phyloP scores from a whole-genome alignment of 2,113 vertebrate genomes.

The Cichladusa arquata region DNA sequence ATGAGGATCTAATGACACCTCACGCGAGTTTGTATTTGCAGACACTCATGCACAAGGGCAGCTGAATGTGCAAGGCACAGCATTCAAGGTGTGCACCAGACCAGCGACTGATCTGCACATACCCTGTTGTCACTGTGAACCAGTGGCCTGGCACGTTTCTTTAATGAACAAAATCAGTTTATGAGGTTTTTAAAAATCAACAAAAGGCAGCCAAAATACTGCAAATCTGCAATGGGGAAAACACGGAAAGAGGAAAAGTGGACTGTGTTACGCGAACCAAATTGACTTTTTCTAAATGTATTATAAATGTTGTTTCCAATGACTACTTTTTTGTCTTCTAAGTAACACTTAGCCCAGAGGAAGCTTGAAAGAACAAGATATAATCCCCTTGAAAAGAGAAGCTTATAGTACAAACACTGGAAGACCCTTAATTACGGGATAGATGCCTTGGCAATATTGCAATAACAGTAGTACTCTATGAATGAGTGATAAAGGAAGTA shows the following conservation, averaged over 20 bases:
- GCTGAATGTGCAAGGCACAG: constrained; percentile 9
- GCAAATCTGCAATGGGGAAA: neutral
- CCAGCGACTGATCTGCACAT: neutral
- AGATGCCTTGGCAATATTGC: neutral
- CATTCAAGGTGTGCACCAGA: neutral
- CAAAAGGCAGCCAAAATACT: constrained; percentile 8
- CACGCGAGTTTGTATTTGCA: neutral
- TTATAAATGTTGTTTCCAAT: neutral
- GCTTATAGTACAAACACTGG: constrained; percentile 53
- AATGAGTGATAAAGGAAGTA: constrained; percentile 27
- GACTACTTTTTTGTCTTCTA: neutral
- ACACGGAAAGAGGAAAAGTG: neutral
- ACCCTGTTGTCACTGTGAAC: constrained; percentile 8
- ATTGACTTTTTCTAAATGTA: neutral
- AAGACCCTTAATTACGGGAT: constrained; percentile 23
- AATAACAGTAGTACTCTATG: neutral
- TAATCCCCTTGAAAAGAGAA: constrained; percentile 66
- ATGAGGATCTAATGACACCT: neutral
- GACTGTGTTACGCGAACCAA: constrained; percentile 26
- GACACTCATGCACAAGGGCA: neutral
- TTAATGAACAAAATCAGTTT: neutral
- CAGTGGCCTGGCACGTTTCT: neutral
- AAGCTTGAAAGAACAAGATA: constrained; percentile 45
- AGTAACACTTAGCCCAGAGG: constrained; percentile 2
- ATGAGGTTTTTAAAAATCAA: constrained; percentile 32